These are phyloP conservation scores for Cuniculus paca DNA, from an alignment of 2,797 vertebrate species.

Conservation along the genomic window DNA sequence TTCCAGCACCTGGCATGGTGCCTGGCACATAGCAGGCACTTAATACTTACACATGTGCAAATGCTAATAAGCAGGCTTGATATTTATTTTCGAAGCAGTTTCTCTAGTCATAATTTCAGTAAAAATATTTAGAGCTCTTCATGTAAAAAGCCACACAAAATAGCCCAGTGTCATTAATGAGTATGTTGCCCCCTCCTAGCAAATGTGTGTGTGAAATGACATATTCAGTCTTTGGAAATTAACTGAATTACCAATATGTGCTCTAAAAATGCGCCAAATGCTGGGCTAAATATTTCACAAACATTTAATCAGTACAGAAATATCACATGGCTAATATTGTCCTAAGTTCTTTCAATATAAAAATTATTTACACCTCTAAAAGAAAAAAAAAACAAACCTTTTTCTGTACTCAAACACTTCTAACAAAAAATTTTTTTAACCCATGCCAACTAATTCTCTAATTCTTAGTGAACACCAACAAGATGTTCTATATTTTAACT, in stretches of 20 bases:
- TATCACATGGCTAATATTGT: not conserved
- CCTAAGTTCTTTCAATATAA: constrained; percentile 12
- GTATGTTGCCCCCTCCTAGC: not conserved
- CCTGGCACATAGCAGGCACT: not conserved
- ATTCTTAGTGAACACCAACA: not conserved
- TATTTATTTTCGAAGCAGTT: not conserved
- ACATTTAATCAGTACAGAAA: constrained; percentile 11
- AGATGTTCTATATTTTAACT: not conserved
- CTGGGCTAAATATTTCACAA: constrained; percentile 31
- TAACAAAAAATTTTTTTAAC: not conserved
- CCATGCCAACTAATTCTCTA: not conserved
- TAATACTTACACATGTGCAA: not conserved
- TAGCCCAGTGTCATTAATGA: not conserved
- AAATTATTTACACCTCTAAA: not conserved
- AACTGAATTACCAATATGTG: not conserved
- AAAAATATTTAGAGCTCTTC: constrained; percentile 43
- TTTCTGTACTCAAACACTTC: not conserved
- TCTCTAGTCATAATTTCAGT: constrained; percentile 32
- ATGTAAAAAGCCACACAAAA: not conserved
- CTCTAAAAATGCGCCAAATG: not conserved
- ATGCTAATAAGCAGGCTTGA: not conserved
- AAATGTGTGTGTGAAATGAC: constrained; percentile 3
- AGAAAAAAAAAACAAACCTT: not conserved
- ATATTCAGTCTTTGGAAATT: not conserved
- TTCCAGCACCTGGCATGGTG: not conserved